Evolutionary conservation across 2,113 vertebrate genomes (phyloP), one percentile per base, ranked within the genome.

Genomic region (Hippocampus mohnikei): DNA sequence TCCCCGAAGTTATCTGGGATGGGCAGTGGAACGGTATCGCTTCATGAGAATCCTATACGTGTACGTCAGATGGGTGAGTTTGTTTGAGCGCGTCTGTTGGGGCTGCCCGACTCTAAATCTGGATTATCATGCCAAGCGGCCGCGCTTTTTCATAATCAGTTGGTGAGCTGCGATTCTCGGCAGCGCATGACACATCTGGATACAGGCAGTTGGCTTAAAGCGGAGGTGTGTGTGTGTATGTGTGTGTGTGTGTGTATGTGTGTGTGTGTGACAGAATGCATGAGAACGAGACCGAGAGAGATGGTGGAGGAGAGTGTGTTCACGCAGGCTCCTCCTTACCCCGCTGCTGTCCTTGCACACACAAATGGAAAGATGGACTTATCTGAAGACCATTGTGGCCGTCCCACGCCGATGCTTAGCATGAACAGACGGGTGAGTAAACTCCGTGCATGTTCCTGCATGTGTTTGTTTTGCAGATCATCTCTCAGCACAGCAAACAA

Each of bases 141-240:
- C 77, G 82, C 68, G 82, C 70, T 85, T 71, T 84, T 77, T 37
- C 66, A 84, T 91, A 91, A 90, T 91, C 91, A 83, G 81, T 81
- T 75, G 88, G 79, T 80, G 80, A 80, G 81, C 87, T 86, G 84
- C 84, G 84, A 89, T 82, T 76, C 81, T 81, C 79, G 3, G 70
- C 73, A 78, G 79, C 74, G 70, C 83, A 70, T 81, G 74, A 86
- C 90, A 88, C 87, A 92, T 91, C 89, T 90, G 90, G 88, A 88
- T 81, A 74, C 59, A 71, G 63, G 70, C 72, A 63, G 58, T 58
- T 29, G 42, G 63, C 73, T 73, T 63, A 69, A 55, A 64, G 75
- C 66, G 74, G 70, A 78, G 67, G 62, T 67, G 77, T 53, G 66
- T 40, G 59, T 21, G 73, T 2, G 62, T n/a, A 55, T 21, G 73